Base-by-base conservation (phyloP, 2,113 vertebrate species). In the Eubucco bourcierii region DNA sequence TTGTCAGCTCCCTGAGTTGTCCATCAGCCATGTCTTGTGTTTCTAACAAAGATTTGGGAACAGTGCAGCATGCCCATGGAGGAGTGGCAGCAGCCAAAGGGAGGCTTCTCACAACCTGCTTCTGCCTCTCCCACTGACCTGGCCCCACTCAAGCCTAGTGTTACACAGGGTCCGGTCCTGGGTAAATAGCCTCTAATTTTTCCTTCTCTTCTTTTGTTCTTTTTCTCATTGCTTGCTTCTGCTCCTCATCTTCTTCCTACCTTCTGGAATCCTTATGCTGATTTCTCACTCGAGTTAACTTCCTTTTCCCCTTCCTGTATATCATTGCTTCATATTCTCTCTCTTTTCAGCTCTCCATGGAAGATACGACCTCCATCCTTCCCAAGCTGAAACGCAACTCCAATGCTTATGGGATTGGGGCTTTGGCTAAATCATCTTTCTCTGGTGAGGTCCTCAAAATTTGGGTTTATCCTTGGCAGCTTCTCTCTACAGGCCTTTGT, bases 401-500 rank as follows among this genome's bases (percentile, higher is more conserved):
- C 85, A 99, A 99, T 80, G 98, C 99, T 86, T 99, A 99, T 75
- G 98, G 99, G 97, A 99, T 99, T 92, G 99, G 99, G 71, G 99
- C 99, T 97, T 98, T 99, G 98, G 99, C 99, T 98, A 99, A 99
- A 97, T 99, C 99, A 72, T 99, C 99, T 90, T 98, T 99, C 98
- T 98, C 99, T 99, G 99, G 99, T 99, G 96, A 98, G 97, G 93
- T 84, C 89, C 95, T 86, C 34, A 15, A 46, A 84, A 91, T 80
- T 90, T 77, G 68, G 46, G 44, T 78, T 81, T 73, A 14, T 44
- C 24, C 24, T 60, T 73, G 55, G 41, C 91, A 91, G 46, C 81
- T 85, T 78, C 72, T 81, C 61, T 87, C 46, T 77, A 77, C 60
- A 80, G 82, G 78, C 86, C 71, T 84, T 41, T 86, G 52, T 53